Evolutionary conservation across 1,140 invertebrate species (phyloP), one percentile per base, ranked within the genome.

Genomic region (Aphelinus atriplicis): DNA sequence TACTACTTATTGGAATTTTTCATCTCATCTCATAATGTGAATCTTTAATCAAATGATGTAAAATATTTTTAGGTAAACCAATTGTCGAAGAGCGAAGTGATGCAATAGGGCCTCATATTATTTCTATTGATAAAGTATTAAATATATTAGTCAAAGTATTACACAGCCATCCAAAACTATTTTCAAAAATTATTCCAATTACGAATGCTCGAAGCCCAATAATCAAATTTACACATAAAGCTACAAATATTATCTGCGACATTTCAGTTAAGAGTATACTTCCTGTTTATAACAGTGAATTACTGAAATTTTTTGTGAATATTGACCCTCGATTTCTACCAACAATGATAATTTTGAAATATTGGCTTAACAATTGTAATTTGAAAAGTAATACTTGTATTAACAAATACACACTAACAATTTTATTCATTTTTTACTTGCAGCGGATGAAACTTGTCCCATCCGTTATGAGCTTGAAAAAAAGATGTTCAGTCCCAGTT

Each of bases 171-270:
- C 79, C 79, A 3, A 9, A 69, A 0, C 61, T 87, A 2, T 93
- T 92, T 83, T 78, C 81, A 1, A 86, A 91, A 71, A 85, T 93
- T 46, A 71, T 91, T 43, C 80, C 89, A 63, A 92, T 94, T 76
- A 89, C 90, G 2, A 85, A 85, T 47, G 92, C 93, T 6, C 92
- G 92, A 83, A 92, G 90, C 6, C 93, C 93, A 43, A 93, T 94
- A 76, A 90, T 94, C 10, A 93, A 93, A 80, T 92, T 92, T 80
- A 80, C 85, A 75, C 90, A 93, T 82, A 67, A 85, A 3, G 84
- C 86, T 4, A 92, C 90, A 0, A 79, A 84, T 3, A 86, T 91
- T 1, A 88, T 89, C 68, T 92, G 92, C 77, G 93, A 94, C 81
- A 80, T 94, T 46, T 91, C 90, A 10, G 92, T 93, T 80, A 92